Evolutionary conservation across 2,113 vertebrate species (phyloP).

Genomic region (Sebastes fasciatus): DNA sequence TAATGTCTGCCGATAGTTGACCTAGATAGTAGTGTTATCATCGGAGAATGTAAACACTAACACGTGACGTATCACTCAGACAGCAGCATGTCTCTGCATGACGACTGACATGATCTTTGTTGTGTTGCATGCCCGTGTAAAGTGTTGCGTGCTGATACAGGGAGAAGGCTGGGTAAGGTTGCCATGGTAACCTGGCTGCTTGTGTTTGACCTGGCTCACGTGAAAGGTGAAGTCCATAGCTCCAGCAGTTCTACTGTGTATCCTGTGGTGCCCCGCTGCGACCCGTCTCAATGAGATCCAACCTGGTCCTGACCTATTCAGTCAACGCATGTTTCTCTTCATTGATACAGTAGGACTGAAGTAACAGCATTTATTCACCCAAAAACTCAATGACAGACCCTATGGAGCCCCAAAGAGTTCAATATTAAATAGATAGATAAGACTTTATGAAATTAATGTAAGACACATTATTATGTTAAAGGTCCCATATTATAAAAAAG

Average conservation of each 20-base stretch:
- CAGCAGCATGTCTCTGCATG: constrained; percentile 70
- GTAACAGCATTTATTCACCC: background rate
- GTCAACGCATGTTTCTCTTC: constrained; percentile 23
- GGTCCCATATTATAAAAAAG: too few species aligned
- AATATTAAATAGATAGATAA: background rate
- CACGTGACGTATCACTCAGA: constrained; percentile 7
- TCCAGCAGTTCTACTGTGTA: constrained; percentile 26
- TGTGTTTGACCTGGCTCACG: constrained; percentile 33
- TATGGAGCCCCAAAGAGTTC: background rate
- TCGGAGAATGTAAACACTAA: constrained; percentile 34
- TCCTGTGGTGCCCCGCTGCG: constrained; percentile 26
- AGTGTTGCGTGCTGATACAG: constrained; percentile 61
- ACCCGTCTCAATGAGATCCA: constrained; percentile 47
- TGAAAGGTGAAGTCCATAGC: constrained; percentile 59
- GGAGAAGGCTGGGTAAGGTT: constrained; percentile 66
- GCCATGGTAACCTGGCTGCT: constrained; percentile 42
- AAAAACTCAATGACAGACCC: background rate
- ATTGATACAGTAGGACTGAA: background rate
- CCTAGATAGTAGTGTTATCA: background rate
- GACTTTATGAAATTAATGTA: background rate
- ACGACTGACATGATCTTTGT: constrained; percentile 54
- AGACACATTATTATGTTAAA: too few species aligned
- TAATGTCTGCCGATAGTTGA: constrained; percentile 6
- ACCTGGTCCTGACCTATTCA: constrained; percentile 60
- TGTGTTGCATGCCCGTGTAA: constrained; percentile 73